Percentiles rank a stretch among this genome's conserved stretches.
Conservation (phyloP, 2,888 invertebrate genomes). For the Mimachlamys varia region DNA sequence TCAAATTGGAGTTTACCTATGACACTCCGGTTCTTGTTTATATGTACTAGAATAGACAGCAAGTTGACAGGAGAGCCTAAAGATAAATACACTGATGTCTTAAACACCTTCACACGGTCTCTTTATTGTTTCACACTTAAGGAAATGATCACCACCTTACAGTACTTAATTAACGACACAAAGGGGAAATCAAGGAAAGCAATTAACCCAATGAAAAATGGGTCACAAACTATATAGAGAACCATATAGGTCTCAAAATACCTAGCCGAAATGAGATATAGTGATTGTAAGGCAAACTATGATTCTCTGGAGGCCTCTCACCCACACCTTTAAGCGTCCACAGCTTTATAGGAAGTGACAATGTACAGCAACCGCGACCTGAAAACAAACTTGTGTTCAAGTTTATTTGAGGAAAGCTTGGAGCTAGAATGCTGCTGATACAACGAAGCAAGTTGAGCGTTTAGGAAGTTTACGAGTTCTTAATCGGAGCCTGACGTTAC, state of each 20-base stretch:
- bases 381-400: neutral
- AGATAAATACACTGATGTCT: neutral
- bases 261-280: neutral
- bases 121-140: neutral
- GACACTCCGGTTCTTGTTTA: too few relatives aligned
- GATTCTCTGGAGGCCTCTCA: neutral
- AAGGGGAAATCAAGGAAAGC: neutral
- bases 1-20: too few relatives aligned
- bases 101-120: neutral
- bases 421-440: neutral
- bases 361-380: too few relatives aligned
- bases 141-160: neutral
- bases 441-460: neutral
- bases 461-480: neutral
- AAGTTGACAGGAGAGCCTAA: neutral
- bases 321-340: neutral
- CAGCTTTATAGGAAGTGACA: neutral
- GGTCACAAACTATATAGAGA: neutral
- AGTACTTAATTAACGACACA: neutral
- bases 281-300: neutral
- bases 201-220: neutral
- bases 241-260: neutral
- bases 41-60: too few relatives aligned
- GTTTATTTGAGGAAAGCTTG: neutral
- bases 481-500: neutral